phyloP scores from a whole-genome alignment of 2,888 invertebrate species.

The Meteorus colon region DNA sequence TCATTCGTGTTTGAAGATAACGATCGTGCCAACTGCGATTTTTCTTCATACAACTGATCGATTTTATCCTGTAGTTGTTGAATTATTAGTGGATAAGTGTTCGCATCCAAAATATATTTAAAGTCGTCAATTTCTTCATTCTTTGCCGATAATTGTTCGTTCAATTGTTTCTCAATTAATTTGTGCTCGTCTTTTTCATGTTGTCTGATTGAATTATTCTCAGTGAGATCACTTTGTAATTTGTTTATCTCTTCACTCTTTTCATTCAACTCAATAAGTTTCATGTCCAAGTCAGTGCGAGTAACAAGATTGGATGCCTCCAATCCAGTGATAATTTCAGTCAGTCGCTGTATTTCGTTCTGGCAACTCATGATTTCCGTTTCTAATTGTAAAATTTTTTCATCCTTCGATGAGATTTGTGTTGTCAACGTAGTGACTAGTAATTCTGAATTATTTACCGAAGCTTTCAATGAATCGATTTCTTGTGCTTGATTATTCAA shows the following conservation, averaged over 20 bases:
- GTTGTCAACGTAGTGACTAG: slow-evolving; percentile 39
- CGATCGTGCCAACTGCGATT: slow-evolving; percentile 49
- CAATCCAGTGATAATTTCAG: slow-evolving; percentile 57
- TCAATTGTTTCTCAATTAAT: slow-evolving; percentile 41
- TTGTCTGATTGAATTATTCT: not conserved
- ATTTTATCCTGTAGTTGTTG: slow-evolving; percentile 71
- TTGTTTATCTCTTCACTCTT: slow-evolving; percentile 53
- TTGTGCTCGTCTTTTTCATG: slow-evolving; percentile 30
- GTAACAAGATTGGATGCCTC: not conserved
- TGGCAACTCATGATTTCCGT: slow-evolving; percentile 71
- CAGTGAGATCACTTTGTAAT: slow-evolving; percentile 19
- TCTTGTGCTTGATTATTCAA: slow-evolving; percentile 22
- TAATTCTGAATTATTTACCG: slow-evolving; percentile 53
- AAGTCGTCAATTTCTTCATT: slow-evolving; percentile 82
- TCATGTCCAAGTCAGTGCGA: not conserved
- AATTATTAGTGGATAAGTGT: slow-evolving; percentile 64
- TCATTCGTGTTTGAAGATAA: slow-evolving; percentile 34
- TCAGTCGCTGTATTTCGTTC: slow-evolving; percentile 67
- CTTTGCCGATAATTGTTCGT: slow-evolving; percentile 75
- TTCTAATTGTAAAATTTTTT: slow-evolving; percentile 29
- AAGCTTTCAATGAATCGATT: slow-evolving; percentile 37
- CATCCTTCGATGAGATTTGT: slow-evolving; percentile 6
- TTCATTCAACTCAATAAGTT: not conserved
- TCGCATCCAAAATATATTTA: slow-evolving; percentile 78
- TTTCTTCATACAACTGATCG: slow-evolving; percentile 51